phyloP scores from a whole-genome alignment of 2,888 invertebrate genomes.

The Athalia rosae region DNA sequence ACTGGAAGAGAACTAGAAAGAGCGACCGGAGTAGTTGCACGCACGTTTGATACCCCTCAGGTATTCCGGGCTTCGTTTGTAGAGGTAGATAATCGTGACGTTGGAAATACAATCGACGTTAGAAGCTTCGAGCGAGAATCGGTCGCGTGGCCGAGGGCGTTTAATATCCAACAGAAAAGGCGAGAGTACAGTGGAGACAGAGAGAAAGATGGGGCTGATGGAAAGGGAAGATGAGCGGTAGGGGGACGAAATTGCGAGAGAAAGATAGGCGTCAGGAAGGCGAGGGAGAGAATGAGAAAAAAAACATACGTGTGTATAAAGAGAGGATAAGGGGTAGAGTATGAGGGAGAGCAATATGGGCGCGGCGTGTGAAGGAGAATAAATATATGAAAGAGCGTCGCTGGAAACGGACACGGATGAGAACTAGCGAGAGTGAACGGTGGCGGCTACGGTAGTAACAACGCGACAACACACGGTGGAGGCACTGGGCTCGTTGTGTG shows the following conservation, averaged over 20 bases:
- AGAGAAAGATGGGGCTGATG: conserved; percentile 49
- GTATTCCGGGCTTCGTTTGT: not conserved
- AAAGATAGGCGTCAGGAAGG: conserved; percentile 67
- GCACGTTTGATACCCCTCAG: not conserved
- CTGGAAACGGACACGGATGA: conserved; percentile 9
- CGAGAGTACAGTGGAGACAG: conserved; percentile 38
- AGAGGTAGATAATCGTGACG: not conserved
- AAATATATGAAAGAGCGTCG: conserved; percentile 65
- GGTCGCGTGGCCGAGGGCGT: conserved; percentile 41
- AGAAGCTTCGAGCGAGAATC: conserved; percentile 13
- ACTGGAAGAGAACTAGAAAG: conserved; percentile 29
- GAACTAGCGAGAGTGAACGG: conserved; percentile 11
- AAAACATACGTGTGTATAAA: no score
- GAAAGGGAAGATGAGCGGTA: conserved; percentile 49
- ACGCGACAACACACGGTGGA: not conserved
- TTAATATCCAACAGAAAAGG: conserved; percentile 34
- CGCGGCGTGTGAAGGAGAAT: conserved; percentile 73
- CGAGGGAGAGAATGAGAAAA: conserved; percentile 54
- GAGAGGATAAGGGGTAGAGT: conserved; percentile 49
- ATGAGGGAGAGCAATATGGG: conserved; percentile 66
- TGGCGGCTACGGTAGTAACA: conserved; percentile 15
- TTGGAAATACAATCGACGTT: conserved; percentile 15
- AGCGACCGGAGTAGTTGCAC: conserved; percentile 14
- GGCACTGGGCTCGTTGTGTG: conserved; percentile 23
- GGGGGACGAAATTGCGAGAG: conserved; percentile 72